Conservation (phyloP, 2,113 vertebrate species). For the Cepphus grylle region DNA sequence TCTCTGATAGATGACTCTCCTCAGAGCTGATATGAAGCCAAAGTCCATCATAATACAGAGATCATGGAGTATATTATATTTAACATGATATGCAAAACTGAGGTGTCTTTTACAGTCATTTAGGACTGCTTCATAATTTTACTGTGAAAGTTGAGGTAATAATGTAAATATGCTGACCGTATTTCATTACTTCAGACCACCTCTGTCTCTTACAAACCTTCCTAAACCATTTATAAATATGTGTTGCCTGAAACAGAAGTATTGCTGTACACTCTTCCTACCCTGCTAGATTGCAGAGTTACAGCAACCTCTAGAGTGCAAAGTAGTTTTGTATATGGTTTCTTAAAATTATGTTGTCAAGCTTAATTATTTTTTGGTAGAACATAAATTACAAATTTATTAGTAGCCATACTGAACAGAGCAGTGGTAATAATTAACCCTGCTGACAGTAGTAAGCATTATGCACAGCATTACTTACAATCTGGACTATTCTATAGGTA, state of each 20-base stretch:
- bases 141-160: background rate
- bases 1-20: background rate
- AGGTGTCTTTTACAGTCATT: background rate
- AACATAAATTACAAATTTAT: background rate
- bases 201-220: background rate
- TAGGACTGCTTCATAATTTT: background rate
- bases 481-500: background rate
- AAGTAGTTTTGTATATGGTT: background rate
- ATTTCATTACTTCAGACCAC: background rate
- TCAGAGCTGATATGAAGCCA: background rate
- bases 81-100: background rate
- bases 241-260: background rate
- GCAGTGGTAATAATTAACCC: background rate
- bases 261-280: accelerated
- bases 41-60: background rate
- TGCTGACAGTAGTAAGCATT: background rate
- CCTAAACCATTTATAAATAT: background rate
- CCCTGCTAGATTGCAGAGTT: background rate
- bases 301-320: background rate
- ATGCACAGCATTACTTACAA: background rate
- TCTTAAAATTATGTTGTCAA: background rate
- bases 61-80: background rate
- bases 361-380: background rate
- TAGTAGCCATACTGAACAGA: background rate
- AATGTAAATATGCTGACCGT: background rate